A percentile compares a stretch with the other conserved stretches of the same genome.
phyloP scores from a whole-genome alignment of 2,888 invertebrate species.

The Plutella xylostella region DNA sequence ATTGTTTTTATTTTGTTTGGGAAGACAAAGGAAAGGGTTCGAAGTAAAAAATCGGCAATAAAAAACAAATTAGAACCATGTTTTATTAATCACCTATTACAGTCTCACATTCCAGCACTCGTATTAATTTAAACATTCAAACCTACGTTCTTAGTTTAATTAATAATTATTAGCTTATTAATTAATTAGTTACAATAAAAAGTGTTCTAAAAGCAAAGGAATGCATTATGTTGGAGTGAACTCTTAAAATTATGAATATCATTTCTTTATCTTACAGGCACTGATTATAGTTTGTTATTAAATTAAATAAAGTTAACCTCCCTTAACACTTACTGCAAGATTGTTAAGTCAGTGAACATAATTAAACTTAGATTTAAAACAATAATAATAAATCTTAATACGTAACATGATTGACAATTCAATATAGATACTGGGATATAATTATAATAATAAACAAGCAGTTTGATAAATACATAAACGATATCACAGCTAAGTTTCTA shows the following conservation, averaged over 20 bases:
- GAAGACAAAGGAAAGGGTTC: background rate
- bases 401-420: too few relatives aligned
- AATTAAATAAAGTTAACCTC: background rate
- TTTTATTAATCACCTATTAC: constrained; percentile 2
- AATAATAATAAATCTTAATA: too few relatives aligned
- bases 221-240: constrained; percentile 28
- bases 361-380: constrained; percentile 12
- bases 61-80: background rate
- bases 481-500: constrained; percentile 53
- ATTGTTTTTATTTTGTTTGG: too few relatives aligned
- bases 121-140: constrained; percentile 2
- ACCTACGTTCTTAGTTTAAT: background rate
- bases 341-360: constrained; percentile 21
- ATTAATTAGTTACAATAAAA: constrained; percentile 29
- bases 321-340: constrained; percentile 11
- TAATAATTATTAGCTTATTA: background rate
- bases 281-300: constrained; percentile 36
- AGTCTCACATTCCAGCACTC: constrained; percentile 5
- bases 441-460: background rate
- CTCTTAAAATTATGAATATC: constrained; percentile 50
- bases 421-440: too few relatives aligned
- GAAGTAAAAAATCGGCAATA: background rate
- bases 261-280: constrained; percentile 61
- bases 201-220: constrained; percentile 30
- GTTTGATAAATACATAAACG: constrained; percentile 14